Conservation (phyloP, 2,113 vertebrate species). For the Fulmarus glacialis region DNA sequence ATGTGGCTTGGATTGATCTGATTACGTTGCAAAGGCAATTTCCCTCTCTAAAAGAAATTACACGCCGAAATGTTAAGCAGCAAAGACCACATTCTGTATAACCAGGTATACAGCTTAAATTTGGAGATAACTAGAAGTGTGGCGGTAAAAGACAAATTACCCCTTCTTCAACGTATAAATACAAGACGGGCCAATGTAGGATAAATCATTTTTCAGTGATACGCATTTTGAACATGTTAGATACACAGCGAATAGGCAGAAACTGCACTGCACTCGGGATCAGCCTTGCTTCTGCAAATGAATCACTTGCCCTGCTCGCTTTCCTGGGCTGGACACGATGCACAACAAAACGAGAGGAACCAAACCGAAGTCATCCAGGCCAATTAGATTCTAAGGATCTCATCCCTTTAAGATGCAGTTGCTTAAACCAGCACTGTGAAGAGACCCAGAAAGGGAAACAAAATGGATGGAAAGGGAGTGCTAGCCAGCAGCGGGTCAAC, state of each 20-base stretch:
- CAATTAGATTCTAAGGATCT: background rate
- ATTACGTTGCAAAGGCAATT: background rate
- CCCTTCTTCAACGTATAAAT: background rate
- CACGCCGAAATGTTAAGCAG: background rate
- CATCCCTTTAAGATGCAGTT: background rate
- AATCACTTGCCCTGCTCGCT: accelerated
- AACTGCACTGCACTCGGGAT: background rate
- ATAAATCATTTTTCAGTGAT: background rate
- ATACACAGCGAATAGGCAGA: background rate
- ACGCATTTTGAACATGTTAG: accelerated
- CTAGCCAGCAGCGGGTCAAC: background rate
- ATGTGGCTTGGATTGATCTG: background rate
- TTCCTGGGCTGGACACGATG: accelerated
- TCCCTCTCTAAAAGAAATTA: background rate
- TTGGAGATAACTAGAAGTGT: background rate
- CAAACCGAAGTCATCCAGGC: background rate
- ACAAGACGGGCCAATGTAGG: background rate
- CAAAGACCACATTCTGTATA: background rate
- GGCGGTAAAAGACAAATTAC: background rate
- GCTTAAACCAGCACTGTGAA: background rate
- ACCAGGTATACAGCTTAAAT: background rate
- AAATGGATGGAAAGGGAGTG: background rate
- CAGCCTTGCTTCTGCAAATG: background rate
- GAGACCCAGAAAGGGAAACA: background rate
- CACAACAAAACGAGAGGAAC: background rate